Evolutionary conservation across 2,888 invertebrate genomes (phyloP).

Genomic region (Copidosoma aretas): DNA sequence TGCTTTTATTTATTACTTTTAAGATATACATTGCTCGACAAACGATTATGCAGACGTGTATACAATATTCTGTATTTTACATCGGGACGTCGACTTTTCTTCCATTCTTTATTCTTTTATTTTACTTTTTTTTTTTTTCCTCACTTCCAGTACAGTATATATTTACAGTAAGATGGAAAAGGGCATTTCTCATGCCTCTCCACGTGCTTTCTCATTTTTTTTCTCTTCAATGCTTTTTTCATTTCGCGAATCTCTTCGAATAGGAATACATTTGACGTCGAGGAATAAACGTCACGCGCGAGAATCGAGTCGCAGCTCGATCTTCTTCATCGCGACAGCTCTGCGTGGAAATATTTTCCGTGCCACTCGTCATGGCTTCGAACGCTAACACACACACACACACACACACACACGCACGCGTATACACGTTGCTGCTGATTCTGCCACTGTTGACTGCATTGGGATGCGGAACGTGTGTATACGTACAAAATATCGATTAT

Average conservation of each 20-base stretch:
- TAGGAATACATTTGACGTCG: constrained; percentile 40
- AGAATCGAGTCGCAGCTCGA: constrained; percentile 34
- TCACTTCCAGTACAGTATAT: constrained; percentile 31
- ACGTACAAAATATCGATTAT: constrained; percentile 38
- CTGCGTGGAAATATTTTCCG: constrained; percentile 36
- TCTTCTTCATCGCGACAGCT: constrained; percentile 36
- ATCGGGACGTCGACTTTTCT: constrained; percentile 49
- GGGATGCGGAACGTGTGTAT: constrained; percentile 31
- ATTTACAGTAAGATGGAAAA: constrained; percentile 26
- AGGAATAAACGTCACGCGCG: constrained; percentile 36
- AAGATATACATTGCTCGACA: constrained; percentile 62
- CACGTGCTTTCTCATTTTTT: constrained; percentile 20
- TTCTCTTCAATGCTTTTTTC: constrained; percentile 33
- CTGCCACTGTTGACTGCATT: no score
- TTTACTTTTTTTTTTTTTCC: neutral
- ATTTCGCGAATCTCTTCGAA: constrained; percentile 27
- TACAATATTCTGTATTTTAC: constrained; percentile 55
- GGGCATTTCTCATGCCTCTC: constrained; percentile 3
- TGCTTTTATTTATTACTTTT: constrained; percentile 54
- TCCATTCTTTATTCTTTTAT: no score
- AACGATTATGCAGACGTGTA: constrained; percentile 60
- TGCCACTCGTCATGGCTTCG: constrained; percentile 28
- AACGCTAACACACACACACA: constrained; percentile 17
- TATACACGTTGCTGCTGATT: no score
- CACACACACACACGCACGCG: neutral